Conservation (phyloP, 2,113 vertebrate species). For the Albula glossodonta region DNA sequence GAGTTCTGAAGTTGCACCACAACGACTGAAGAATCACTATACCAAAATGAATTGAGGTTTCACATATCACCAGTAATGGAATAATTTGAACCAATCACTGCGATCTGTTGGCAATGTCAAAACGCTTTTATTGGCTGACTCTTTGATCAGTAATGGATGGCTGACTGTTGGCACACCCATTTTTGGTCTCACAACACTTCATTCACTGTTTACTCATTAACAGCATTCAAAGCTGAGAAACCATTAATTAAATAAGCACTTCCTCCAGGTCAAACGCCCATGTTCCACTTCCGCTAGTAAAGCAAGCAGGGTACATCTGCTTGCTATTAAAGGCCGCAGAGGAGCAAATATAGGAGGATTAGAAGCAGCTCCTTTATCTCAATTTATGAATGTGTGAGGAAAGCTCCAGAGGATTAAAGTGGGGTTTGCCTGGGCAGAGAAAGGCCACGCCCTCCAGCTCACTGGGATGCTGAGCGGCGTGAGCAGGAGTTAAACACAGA, state of each 20-base stretch:
- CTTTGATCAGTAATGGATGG: too few species aligned
- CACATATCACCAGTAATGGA: too few species aligned
- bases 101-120: too few species aligned
- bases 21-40: too few species aligned
- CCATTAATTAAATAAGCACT: not conserved
- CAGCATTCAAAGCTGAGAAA: not conserved
- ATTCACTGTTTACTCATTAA: too few species aligned
- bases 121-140: too few species aligned
- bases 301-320: too few species aligned
- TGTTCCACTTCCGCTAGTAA: not conserved
- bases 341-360: conserved; percentile 51
- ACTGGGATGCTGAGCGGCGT: conserved; percentile 43
- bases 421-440: conserved; percentile 36
- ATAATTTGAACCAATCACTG: too few species aligned
- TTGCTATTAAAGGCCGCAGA: not conserved
- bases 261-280: not conserved
- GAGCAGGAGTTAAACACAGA: conserved; percentile 43
- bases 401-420: conserved; percentile 57
- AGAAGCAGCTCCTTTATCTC: conserved; percentile 43
- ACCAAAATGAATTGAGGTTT: too few species aligned
- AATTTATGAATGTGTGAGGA: conserved; percentile 54
- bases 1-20: too few species aligned
- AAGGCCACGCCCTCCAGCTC: conserved; percentile 37
- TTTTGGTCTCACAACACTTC: too few species aligned
- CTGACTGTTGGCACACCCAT: too few species aligned